Conservation (phyloP, 30 jellyfish, hydroid and myxozoan genomes). For the Morbakka virulenta region DNA sequence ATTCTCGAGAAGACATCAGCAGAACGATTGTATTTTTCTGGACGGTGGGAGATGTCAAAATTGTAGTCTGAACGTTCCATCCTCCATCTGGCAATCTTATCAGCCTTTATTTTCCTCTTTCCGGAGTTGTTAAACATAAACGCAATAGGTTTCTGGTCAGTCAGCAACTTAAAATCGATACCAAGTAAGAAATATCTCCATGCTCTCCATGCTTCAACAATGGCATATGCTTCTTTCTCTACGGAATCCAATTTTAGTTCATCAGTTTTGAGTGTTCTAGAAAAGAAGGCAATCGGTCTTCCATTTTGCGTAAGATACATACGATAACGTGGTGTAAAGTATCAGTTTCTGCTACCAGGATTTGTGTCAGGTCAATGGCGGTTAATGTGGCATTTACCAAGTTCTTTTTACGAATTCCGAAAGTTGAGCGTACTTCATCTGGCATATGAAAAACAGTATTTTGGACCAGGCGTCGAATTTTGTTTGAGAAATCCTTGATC, state of each 20-base stretch:
- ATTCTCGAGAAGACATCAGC: no score
- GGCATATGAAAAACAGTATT: slow-evolving; percentile 13
- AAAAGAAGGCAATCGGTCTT: slow-evolving; percentile 46
- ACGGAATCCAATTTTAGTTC: slow-evolving; percentile 27
- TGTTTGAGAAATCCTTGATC: slow-evolving; percentile 56
- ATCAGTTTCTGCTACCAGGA: slow-evolving; percentile 53
- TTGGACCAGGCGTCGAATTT: no score
- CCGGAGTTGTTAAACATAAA: no score
- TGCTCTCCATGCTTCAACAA: slow-evolving; percentile 18
- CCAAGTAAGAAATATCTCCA: slow-evolving; percentile 45
- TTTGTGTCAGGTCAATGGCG: slow-evolving; percentile 25
- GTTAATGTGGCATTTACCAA: no score
- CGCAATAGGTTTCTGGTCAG: slow-evolving; percentile 46
- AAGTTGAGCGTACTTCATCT: no score
- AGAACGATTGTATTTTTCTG: no score
- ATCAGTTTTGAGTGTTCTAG: slow-evolving; percentile 17
- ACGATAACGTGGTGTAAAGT: slow-evolving; percentile 45
- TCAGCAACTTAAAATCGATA: slow-evolving; percentile 14
- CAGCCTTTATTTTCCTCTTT: slow-evolving; percentile 31
- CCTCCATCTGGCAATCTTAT: slow-evolving; percentile 49
- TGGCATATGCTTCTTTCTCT: no score
- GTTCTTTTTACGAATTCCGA: no score
- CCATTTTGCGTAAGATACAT: slow-evolving; percentile 53
- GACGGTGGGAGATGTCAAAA: no score
- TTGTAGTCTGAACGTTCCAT: no score